Evolutionary conservation across 1,140 invertebrate species (phyloP).

Genomic region (Polypedilum pembai): DNA sequence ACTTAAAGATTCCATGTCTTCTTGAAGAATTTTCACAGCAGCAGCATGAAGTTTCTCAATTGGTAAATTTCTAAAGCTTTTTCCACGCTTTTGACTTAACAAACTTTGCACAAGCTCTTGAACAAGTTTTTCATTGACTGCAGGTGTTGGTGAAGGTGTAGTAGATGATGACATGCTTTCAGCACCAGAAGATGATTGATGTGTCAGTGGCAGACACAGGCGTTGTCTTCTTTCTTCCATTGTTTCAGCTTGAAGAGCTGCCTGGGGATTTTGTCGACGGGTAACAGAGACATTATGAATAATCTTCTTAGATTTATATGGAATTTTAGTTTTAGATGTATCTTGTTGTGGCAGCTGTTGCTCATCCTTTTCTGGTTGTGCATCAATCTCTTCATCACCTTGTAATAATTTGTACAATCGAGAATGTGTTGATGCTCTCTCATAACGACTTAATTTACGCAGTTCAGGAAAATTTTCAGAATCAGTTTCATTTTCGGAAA

Average conservation of each 20-base stretch:
- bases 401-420: conserved; percentile 58
- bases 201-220: conserved; percentile 43
- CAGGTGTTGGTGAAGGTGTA: conserved; percentile 46
- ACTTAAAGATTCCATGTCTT: conserved; percentile 43
- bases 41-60: conserved; percentile 51
- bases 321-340: conserved; percentile 37
- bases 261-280: conserved; percentile 37
- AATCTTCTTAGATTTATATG: conserved; percentile 36
- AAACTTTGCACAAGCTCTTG: conserved; percentile 52
- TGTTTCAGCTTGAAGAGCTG: conserved; percentile 37
- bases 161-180: conserved; percentile 47
- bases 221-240: conserved; percentile 39
- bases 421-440: conserved; percentile 63
- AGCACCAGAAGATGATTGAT: conserved; percentile 41
- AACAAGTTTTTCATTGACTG: conserved; percentile 49
- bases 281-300: conserved; percentile 43
- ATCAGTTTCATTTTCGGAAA: conserved; percentile 57
- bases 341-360: conserved; percentile 16
- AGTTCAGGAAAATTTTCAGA: conserved; percentile 51
- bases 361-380: conserved; percentile 36
- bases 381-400: conserved; percentile 37
- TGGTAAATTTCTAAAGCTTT: conserved; percentile 47
- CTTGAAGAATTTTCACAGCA: conserved; percentile 48
- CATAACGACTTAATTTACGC: conserved; percentile 53
- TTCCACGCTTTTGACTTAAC: conserved; percentile 47